Base-by-base conservation (phyloP, 1,140 invertebrate genomes). In the Lucilia cuprina region DNA sequence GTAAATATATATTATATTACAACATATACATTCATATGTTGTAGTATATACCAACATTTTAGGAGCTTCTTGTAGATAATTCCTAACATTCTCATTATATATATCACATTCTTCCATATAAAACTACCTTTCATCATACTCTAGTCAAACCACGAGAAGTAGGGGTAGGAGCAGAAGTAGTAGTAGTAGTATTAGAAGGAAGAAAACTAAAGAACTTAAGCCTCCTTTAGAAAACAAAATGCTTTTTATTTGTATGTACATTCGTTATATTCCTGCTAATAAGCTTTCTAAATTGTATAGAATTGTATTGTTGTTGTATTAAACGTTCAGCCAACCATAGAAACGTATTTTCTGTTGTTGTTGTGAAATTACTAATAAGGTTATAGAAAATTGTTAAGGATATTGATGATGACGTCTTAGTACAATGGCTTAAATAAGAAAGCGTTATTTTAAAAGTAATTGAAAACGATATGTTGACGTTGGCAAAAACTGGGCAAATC, bases 161-260 rank as follows among this genome's bases (percentile, higher is more conserved):
- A 13, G 50, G 13, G 13, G 50, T 3, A 55, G 14, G 50, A 55
- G 12, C 50, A 55, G 17, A 2, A 70, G 7, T 9, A 21, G 25
- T 0, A 70, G 65, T 21, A 21, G 25, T 30, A 3, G 25, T 30
- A 30, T 30, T 30, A 25, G 7, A 70, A 21, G 19, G 21, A 70
- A 70, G n/a, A 70, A 25, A 60, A 60, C 55, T 60, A 60, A 60
- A 60, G 55, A 60, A 70, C 65, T 70, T 70, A 70, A 70, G 65
- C 65, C 65, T 70, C 65, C 65, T 70, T 70, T 70, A 70, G 65
- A 70, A 70, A 70, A 70, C 65, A 70, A 70, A 70, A 70, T 25
- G 19, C 19, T 25, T 70, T 55, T 70, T 21, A 21, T 70, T 70
- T 25, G n/a, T 70, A 30, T 30, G 25, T 30, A 30, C 25, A 30